These are phyloP conservation scores for Decapterus maruadsi DNA, from an alignment of 2,797 vertebrate genomes.

Conservation along the genomic window DNA sequence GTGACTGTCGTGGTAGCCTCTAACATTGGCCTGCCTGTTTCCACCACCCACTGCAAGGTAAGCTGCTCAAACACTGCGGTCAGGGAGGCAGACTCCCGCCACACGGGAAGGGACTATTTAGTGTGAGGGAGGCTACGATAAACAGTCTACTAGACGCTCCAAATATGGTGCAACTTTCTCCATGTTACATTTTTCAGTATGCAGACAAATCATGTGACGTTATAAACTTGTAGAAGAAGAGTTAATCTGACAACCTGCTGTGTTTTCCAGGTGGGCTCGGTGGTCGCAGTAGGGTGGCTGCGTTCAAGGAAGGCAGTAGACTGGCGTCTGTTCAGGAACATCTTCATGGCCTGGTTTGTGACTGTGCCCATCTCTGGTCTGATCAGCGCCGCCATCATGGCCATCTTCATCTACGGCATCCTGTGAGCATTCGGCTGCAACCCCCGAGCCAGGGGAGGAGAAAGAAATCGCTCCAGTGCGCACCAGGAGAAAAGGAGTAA, in stretches of 20 bases:
- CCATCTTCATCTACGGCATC: conserved; percentile 88
- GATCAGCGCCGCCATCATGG: conserved; percentile 97
- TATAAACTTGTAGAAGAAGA: neutral
- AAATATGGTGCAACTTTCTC: conserved; percentile 30
- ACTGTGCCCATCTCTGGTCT: conserved; percentile 97
- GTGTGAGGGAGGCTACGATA: conserved; percentile 41
- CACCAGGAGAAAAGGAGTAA: conserved; percentile 38
- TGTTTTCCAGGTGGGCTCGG: conserved; percentile 92
- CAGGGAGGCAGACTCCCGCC: conserved; percentile 41
- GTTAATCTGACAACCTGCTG: conserved; percentile 4
- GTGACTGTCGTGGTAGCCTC: conserved; percentile 96
- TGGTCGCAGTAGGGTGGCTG: conserved; percentile 97
- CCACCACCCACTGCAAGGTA: conserved; percentile 99
- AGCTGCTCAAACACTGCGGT: conserved; percentile 67
- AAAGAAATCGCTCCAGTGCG: conserved; percentile 49
- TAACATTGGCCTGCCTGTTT: conserved; percentile 96
- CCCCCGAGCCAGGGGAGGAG: conserved; percentile 41
- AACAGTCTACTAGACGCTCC: conserved; percentile 42
- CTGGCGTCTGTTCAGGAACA: conserved; percentile 97
- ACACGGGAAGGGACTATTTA: conserved; percentile 38
- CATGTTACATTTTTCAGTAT: neutral
- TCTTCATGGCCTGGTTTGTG: conserved; percentile 99
- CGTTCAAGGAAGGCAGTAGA: conserved; percentile 97
- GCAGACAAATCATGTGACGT: neutral
- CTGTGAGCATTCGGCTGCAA: conserved; percentile 50